Evolutionary conservation across 2,797 vertebrate genomes (phyloP), one percentile per base, ranked within the genome.

Genomic region (Sebastes dallii): DNA sequence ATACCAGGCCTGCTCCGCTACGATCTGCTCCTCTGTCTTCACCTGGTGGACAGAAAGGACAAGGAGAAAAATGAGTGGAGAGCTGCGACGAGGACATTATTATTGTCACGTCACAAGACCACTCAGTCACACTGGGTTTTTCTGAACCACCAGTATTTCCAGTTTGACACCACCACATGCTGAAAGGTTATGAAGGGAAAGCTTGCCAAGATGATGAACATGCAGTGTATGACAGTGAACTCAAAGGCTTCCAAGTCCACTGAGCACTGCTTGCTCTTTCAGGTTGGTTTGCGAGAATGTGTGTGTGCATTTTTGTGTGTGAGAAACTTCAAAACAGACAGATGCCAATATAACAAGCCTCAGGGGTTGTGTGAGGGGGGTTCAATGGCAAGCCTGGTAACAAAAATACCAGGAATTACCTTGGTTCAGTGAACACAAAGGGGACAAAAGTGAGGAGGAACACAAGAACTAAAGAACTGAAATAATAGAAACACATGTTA

Each of bases 21-120:
- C 95, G 1, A 98, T 98, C 95, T 99, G 97, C 91, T 99, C 98
- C 88, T 99, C 98, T 0, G 97, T 98, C 95, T 99, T 99, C 74
- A 97, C 97, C 98, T 99, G 86, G 10, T 16, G 79, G 74, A n/a
- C 13, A 85, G 66, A 76, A 73, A 54, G 24, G 13, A 76, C 13
- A 75, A 60, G 52, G 13, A 79, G 3, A 54, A 16, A 65, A 84
- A 58, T 72, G 10, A 81, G 0, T 25, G 5, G 12, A 69, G 32
- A 74, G 60, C 18, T 36, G 3, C 8, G 59, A 52, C 0, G 2
- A 68, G 50, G 13, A 32, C 13, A 27, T 4, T 2, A 27, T 22
- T 14, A 3, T 10, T 46, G 8, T 36, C 24, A 39, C 9, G 22
- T 56, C 12, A 61, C 39, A 36, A 29, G 71, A 56, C 16, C 39